Evolutionary conservation across 2,888 invertebrate genomes (phyloP), one percentile per base, ranked within the genome.

Genomic region (Pristionchus entomophagus): DNA sequence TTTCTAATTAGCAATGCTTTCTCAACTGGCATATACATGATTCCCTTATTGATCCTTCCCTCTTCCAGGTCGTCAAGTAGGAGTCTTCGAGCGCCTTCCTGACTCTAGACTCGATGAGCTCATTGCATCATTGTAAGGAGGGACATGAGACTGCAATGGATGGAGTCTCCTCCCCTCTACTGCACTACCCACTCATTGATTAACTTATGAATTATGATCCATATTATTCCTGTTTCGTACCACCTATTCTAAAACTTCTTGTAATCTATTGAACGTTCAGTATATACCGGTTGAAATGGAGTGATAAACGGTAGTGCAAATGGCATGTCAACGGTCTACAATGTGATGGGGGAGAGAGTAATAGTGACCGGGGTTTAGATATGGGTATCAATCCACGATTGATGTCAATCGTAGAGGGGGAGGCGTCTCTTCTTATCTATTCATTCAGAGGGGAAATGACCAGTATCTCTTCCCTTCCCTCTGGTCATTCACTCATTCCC

Each of bases 31-130:
- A n/a, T n/a, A n/a, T n/a, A n/a, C n/a, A n/a, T n/a, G n/a, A n/a
- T n/a, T n/a, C n/a, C n/a, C n/a, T n/a, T n/a, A n/a, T n/a, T 14
- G 6, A 56, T 82, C 82, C n/a, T 22, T 19, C 45, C 19, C 38
- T 41, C 45, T 14, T 56, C 29, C 84, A 88, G 88, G 87, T 62
- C 89, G 89, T 45, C 87, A 87, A 84, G 87, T 89, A 38, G 90
- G 90, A n/a, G 86, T 87, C 6, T 90, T 90, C 87, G 88, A 88
- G 32, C 86, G 89, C 73, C 88, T 90, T 35, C 86, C 89, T 2
- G 88, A 89, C 82, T 87, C 88, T 6, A 88, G 88, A 69, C 86
- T 90, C 35, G 90, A 90, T 29, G 86, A 88, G 69, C 89, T 90
- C 51, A 90, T 90, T 73, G 65, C 81, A 14, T 86, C 89, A 17